phyloP scores from a whole-genome alignment of 2,113 vertebrate genomes.

The Girardinichthys multiradiatus region DNA sequence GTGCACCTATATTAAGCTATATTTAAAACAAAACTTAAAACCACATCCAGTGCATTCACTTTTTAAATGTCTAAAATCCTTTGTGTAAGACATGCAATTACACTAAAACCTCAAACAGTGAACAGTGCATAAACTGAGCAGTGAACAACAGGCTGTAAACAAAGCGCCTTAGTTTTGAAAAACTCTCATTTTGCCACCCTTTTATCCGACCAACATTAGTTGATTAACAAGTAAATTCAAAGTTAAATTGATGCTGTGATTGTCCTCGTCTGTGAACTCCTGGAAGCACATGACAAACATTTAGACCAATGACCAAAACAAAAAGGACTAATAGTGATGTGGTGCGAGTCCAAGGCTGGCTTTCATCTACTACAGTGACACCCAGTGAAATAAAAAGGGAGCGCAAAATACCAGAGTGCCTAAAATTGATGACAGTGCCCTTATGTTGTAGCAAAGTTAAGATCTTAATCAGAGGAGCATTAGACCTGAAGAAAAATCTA shows the following conservation, averaged over 20 bases:
- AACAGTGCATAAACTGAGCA: background rate
- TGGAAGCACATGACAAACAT: background rate
- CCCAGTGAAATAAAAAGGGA: conserved; percentile 13
- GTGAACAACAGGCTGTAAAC: background rate
- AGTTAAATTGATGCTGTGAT: conserved; percentile 54
- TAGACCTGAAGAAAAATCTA: conserved; percentile 15
- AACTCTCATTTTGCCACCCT: conserved; percentile 37
- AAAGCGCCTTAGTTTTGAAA: conserved; percentile 22
- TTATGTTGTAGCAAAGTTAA: conserved; percentile 26
- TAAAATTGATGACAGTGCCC: conserved; percentile 42
- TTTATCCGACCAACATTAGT: conserved; percentile 9
- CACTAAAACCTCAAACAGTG: conserved; percentile 24
- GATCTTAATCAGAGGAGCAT: conserved; percentile 32
- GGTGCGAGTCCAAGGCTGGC: conserved; percentile 3
- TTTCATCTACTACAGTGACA: conserved; percentile 3
- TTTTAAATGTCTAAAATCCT: conserved; percentile 23
- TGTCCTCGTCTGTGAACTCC: conserved; percentile 24
- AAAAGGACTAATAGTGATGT: conserved; percentile 17
- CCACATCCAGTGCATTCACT: conserved; percentile 24
- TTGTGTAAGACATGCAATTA: conserved; percentile 32
- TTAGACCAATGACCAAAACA: background rate
- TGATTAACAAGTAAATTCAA: conserved; percentile 32
- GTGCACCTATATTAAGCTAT: conserved; percentile 20
- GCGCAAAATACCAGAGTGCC: conserved; percentile 1
- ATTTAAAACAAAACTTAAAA: conserved; percentile 11